Evolutionary conservation across 2,888 invertebrate species (phyloP), one percentile per base, ranked within the genome.

Genomic region (Candidula unifasciata): DNA sequence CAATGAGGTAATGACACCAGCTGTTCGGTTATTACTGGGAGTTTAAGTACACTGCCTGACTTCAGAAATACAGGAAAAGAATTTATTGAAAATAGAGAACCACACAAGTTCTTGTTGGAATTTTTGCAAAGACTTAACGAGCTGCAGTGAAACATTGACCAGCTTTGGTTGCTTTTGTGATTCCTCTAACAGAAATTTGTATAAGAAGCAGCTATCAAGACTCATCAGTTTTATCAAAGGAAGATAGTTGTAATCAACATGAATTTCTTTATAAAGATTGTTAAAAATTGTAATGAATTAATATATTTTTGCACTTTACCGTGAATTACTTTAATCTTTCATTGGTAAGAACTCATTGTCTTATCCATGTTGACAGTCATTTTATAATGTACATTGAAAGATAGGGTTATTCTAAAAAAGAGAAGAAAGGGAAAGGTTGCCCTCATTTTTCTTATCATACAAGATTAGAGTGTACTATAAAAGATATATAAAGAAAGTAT

Each of bases 261-360:
- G 5, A 60, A 60, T n/a, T 24, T 60, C 21, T 60, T 21, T 69
- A 16, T 18, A 35, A 35, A 74, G 27, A 30, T 52, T 74, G 3
- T 30, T 54, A 3, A 30, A 54, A 54, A 44, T 54, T 8, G 27
- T 8, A 44, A 73, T 16, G 52, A 54, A 74, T 54, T 27, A 21
- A 54, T 54, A 6, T 73, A 54, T 74, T 54, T 74, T 54, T 74
- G 30, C 74, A 74, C 74, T 74, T 52, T 74, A 30, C 13, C 30
- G 6, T 54, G 30, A 74, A 33, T 54, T 74, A 52, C 30, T n/a
- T 73, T 73, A 54, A 52, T 52, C 27, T 27, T 44, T 10, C 24
- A 52, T 52, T 52, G 54, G 44, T 2, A 37, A 35, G 24, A 37
- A n/a, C 44, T 73, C n/a, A 52, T 73, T 73, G 37, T 52, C 24